Evolutionary conservation across 2,113 vertebrate genomes (phyloP).

Genomic region (Chamaea fasciata): DNA sequence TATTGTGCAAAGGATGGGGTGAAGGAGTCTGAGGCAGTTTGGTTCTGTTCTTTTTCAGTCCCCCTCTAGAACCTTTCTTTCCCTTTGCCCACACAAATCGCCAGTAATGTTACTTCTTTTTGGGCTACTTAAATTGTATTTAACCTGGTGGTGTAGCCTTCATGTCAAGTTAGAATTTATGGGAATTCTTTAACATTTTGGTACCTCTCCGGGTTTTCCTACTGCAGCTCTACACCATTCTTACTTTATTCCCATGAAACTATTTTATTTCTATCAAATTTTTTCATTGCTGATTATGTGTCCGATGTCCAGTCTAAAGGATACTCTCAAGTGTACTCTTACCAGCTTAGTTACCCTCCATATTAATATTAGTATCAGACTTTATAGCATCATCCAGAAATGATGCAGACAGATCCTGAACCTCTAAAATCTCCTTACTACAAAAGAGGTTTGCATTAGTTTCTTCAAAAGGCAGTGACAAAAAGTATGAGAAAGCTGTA

Average conservation of each 20-base stretch:
- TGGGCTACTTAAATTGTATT: background rate
- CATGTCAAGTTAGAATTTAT: background rate
- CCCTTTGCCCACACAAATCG: background rate
- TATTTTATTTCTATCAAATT: background rate
- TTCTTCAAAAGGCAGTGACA: background rate
- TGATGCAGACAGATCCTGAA: background rate
- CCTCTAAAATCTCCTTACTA: background rate
- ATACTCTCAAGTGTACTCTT: conserved; percentile 77
- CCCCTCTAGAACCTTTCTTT: background rate
- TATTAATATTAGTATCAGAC: background rate
- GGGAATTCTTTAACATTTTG: background rate
- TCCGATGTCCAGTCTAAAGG: conserved; percentile 29
- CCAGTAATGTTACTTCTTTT: background rate
- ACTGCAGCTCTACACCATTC: background rate
- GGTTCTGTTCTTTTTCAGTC: background rate
- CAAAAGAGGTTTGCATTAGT: background rate
- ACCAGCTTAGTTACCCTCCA: background rate
- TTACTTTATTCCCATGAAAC: conserved; percentile 8
- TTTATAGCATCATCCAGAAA: background rate
- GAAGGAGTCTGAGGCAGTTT: background rate
- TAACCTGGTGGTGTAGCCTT: background rate
- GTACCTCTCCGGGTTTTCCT: background rate
- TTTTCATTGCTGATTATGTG: background rate
- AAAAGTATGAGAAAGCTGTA: background rate
- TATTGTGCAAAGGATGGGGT: conserved; percentile 1